phyloP scores from a whole-genome alignment of 2,888 invertebrate species.

The Trachelus troglodyta region DNA sequence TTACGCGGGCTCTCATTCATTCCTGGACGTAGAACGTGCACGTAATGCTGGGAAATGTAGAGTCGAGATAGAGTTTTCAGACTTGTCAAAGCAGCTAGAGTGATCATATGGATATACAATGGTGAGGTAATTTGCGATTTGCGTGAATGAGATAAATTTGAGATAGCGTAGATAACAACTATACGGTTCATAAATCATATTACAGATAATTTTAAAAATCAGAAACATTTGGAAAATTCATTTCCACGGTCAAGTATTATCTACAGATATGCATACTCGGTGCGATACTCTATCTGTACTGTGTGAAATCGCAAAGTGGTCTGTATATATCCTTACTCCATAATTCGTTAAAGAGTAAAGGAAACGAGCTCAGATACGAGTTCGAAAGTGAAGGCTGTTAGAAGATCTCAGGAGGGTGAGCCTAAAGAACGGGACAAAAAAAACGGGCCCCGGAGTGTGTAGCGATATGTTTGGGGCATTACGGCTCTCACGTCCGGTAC shows the following conservation, averaged over 20 bases:
- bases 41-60: background rate
- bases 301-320: background rate
- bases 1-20: background rate
- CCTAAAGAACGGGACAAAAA: background rate
- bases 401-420: constrained; percentile 7
- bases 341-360: background rate
- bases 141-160: background rate
- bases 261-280: background rate
- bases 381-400: background rate
- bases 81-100: background rate
- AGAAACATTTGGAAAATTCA: no score
- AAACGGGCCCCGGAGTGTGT: constrained; percentile 14
- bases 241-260: no score
- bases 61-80: background rate
- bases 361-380: background rate
- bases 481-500: constrained; percentile 48
- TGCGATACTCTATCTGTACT: background rate
- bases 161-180: background rate
- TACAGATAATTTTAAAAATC: no score
- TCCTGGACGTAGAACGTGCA: background rate
- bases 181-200: background rate
- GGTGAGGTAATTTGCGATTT: background rate
- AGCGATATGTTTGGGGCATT: constrained; percentile 41
- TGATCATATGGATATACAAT: background rate
- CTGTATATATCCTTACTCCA: background rate